Base-by-base conservation (phyloP, 2,113 vertebrate species). In the Melanerpes aurifrons region DNA sequence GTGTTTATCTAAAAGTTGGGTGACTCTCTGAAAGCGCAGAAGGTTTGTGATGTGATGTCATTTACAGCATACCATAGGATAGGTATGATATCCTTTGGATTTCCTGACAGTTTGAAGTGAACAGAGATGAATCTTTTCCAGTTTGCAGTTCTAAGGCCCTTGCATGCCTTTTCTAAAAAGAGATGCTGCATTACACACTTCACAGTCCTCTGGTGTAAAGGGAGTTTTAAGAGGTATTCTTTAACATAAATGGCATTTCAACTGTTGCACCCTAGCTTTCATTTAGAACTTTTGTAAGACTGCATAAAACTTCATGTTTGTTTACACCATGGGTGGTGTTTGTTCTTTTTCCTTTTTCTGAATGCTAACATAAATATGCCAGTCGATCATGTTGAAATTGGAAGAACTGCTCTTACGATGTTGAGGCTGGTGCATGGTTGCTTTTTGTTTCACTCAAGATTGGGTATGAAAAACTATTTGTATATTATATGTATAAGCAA, bases 91-190 rank as follows among this genome's bases (percentile, higher is more conserved):
- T 78, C 63, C 74, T 84, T 84, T 89, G 57, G 14, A 24, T 68
- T 66, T 84, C 40, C 22, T 72, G 70, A 54, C 29, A 48, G 45
- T 66, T 87, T 82, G 74, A 35, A n/a, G 26, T 69, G 67, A 82
- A 47, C 50, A 69, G 82, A 89, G 67, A 61, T 86, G 85, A 80
- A 67, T 61, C 74, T 73, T 84, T 12, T 69, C 45, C 26, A 40
- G 24, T 54, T 76, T 82, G 61, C 40, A 59, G 54, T 88, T 62
- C 68, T 71, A 35, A 86, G 35, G 45, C 63, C 84, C 71, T 73
- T 78, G 50, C 2, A 7, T 82, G 17, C 26, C 29, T 69, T 74
- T 59, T 80, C 87, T 94, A 87, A 89, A 95, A 94, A 91, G 76
- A 89, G 78, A 32, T 87, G 56, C 8, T 87, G n/a, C n/a, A 89